A percentile compares a stretch with the other conserved stretches of the same genome.
Evolutionary conservation across 2,888 invertebrate genomes (phyloP).

Genomic region (Cyrtodaria siliqua): DNA sequence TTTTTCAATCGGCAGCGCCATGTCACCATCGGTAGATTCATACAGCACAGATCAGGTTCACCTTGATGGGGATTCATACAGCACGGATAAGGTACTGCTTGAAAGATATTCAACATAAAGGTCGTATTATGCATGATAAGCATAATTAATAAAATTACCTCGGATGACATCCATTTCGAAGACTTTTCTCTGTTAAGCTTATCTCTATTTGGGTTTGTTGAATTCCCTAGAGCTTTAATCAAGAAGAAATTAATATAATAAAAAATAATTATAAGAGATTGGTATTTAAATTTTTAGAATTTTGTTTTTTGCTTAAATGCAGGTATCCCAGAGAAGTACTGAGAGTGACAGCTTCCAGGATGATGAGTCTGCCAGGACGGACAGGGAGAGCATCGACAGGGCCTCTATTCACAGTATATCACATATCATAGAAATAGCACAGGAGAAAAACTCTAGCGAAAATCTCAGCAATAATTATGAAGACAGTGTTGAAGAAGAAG

Average conservation of each 20-base stretch:
- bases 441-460: constrained; percentile 1
- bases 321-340: constrained; percentile 63
- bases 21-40: constrained; percentile 39
- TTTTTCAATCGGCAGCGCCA: constrained; percentile 13
- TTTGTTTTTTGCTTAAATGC: constrained; percentile 2
- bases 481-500: constrained; percentile 1
- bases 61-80: not conserved
- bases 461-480: too few species aligned
- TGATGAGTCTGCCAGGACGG: constrained; percentile 40
- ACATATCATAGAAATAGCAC: constrained; percentile 40
- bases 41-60: constrained; percentile 49
- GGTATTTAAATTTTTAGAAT: too few species aligned
- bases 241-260: not conserved
- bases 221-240: not conserved
- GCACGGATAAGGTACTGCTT: not conserved
- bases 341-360: constrained; percentile 63
- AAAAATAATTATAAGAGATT: not conserved
- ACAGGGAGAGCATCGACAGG: constrained; percentile 43
- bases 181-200: too few species aligned
- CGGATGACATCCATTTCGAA: too few species aligned
- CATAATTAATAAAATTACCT: not conserved
- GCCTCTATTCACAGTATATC: constrained; percentile 69
- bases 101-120: too few species aligned
- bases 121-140: too few species aligned
- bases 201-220: too few species aligned